phyloP scores from a whole-genome alignment of 1,140 invertebrate genomes.

The Coboldia fuscipes region DNA sequence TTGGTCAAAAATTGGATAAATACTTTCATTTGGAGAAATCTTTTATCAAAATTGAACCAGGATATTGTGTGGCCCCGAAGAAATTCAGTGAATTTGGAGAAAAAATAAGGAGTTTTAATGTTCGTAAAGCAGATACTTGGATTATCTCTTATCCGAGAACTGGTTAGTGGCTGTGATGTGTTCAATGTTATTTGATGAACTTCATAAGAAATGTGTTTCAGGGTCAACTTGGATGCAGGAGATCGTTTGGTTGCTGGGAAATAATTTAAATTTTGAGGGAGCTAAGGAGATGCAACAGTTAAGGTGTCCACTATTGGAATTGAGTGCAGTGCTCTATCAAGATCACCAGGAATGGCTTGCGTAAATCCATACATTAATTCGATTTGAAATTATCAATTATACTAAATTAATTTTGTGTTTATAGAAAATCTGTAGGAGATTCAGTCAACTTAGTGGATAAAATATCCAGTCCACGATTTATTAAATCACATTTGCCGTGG shows the following conservation, averaged over 20 bases:
- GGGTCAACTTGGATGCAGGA: constrained; percentile 79
- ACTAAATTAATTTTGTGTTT: background rate
- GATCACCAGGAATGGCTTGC: constrained; percentile 26
- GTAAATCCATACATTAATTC: constrained; percentile 8
- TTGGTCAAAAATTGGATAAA: constrained; percentile 33
- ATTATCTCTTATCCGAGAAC: constrained; percentile 62
- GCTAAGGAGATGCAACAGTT: constrained; percentile 44
- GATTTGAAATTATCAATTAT: background rate
- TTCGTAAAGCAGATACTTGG: constrained; percentile 54
- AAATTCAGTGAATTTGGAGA: constrained; percentile 41
- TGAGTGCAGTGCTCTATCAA: constrained; percentile 28
- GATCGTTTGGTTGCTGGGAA: constrained; percentile 66
- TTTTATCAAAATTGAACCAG: constrained; percentile 45
- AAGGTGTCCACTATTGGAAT: constrained; percentile 28
- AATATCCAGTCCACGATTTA: constrained; percentile 41
- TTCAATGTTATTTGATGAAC: background rate
- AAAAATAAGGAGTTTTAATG: constrained; percentile 38
- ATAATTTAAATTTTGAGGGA: constrained; percentile 53
- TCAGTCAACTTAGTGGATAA: constrained; percentile 45
- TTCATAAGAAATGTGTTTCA: constrained; percentile 10
- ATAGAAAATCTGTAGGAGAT: constrained; percentile 27
- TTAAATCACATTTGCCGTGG: constrained; percentile 63
- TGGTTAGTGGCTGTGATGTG: constrained; percentile 25
- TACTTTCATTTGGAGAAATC: constrained; percentile 42
- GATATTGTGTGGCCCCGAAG: constrained; percentile 38